A percentile compares a stretch with the other conserved stretches of the same genome.
These are phyloP conservation scores for Microctenopoma lineatum DNA, from an alignment of 2,797 vertebrate species.

Conservation along the genomic window DNA sequence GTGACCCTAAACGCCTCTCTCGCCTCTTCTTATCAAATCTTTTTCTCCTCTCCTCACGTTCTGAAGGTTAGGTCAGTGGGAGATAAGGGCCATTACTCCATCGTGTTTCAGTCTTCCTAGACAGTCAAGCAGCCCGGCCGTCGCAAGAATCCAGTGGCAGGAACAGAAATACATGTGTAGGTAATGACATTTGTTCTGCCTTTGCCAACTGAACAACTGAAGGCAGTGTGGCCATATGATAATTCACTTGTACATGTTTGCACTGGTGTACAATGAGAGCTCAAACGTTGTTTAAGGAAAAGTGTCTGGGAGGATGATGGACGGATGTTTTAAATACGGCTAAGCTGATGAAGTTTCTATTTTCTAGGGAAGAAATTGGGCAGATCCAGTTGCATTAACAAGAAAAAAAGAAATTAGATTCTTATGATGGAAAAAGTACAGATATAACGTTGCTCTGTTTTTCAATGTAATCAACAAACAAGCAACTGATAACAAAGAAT, in stretches of 20 bases:
- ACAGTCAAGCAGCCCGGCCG: slow-evolving; percentile 18
- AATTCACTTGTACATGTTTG: slow-evolving; percentile 16
- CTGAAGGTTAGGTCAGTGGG: slow-evolving; percentile 52
- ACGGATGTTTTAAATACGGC: too few relatives aligned
- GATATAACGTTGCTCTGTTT: too few relatives aligned
- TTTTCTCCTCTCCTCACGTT: slow-evolving; percentile 27
- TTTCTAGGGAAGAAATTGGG: too few relatives aligned
- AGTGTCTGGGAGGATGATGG: too few relatives aligned
- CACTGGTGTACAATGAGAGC: neutral
- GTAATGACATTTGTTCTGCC: slow-evolving; percentile 40
- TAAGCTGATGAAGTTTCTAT: too few relatives aligned
- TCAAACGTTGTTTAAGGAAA: too few relatives aligned
- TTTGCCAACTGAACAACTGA: slow-evolving; percentile 18
- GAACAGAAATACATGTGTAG: slow-evolving; percentile 14
- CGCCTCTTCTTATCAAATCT: slow-evolving; percentile 18
- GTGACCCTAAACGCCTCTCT: slow-evolving; percentile 64
- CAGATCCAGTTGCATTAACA: too few relatives aligned
- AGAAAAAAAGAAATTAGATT: too few relatives aligned
- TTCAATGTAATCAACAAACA: too few relatives aligned
- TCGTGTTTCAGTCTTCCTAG: slow-evolving; percentile 37
- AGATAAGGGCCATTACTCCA: slow-evolving; percentile 46
- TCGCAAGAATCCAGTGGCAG: slow-evolving; percentile 37
- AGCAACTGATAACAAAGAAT: too few relatives aligned
- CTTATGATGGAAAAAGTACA: too few relatives aligned
- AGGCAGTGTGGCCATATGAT: slow-evolving; percentile 12